phyloP scores from a whole-genome alignment of 2,797 vertebrate genomes.

The Pachyuromys duprasi region DNA sequence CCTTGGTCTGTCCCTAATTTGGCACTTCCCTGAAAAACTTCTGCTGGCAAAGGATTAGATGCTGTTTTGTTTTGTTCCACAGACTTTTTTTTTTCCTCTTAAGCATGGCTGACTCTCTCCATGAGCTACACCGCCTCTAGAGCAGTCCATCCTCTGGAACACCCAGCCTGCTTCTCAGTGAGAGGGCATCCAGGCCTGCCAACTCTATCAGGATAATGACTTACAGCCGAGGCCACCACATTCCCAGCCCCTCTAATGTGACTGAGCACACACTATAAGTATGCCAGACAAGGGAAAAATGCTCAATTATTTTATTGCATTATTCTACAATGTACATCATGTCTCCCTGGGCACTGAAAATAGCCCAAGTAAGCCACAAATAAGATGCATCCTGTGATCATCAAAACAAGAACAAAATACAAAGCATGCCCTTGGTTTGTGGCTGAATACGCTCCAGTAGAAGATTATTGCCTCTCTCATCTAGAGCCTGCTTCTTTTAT shows the following conservation, averaged over 20 bases:
- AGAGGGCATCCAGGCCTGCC: not conserved
- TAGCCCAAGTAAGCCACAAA: slow-evolving; percentile 68
- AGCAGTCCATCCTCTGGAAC: not conserved
- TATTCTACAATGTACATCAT: slow-evolving; percentile 71
- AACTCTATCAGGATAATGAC: slow-evolving; percentile 28
- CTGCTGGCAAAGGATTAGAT: slow-evolving; percentile 61
- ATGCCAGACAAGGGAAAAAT: slow-evolving; percentile 60
- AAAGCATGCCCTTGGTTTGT: slow-evolving; percentile 76
- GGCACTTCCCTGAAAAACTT: slow-evolving; percentile 49
- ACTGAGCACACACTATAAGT: slow-evolving; percentile 73
- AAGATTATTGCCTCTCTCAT: slow-evolving; percentile 81
- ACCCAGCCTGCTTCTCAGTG: slow-evolving; percentile 45
- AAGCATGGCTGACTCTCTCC: not conserved
- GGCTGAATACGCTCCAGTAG: slow-evolving; percentile 74
- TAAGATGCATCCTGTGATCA: slow-evolving; percentile 77
- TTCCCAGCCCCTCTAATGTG: slow-evolving; percentile 49
- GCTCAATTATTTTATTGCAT: slow-evolving; percentile 75
- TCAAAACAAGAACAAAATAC: slow-evolving; percentile 75
- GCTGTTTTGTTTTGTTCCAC: slow-evolving; percentile 49
- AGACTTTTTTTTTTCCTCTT: slow-evolving; percentile 24
- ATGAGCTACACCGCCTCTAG: not conserved
- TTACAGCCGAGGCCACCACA: slow-evolving; percentile 36
- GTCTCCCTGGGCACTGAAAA: slow-evolving; percentile 76
- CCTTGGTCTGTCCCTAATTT: slow-evolving; percentile 60
- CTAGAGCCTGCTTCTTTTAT: slow-evolving; percentile 77